These are phyloP conservation scores for Macrophya annulata DNA, from an alignment of 2,888 invertebrate species.

Conservation along the genomic window DNA sequence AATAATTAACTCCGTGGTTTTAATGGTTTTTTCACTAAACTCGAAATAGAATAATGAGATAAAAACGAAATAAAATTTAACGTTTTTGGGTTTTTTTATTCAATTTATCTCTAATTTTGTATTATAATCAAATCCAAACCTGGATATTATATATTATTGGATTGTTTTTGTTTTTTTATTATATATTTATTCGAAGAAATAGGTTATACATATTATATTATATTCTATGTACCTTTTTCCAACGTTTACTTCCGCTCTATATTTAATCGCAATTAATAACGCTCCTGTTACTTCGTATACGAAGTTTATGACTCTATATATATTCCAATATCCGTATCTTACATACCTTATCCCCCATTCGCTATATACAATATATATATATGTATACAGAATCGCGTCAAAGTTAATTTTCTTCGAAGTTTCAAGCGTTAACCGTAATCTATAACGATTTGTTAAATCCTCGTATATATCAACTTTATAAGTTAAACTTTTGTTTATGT, in stretches of 20 bases:
- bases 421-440: conserved; percentile 8
- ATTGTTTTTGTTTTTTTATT: neutral
- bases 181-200: neutral
- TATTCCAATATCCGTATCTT: neutral
- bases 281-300: neutral
- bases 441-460: conserved; percentile 29
- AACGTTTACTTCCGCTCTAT: neutral
- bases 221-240: neutral
- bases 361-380: too few species aligned
- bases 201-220: too few species aligned
- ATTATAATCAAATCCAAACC: neutral
- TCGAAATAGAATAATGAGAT: neutral
- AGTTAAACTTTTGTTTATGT: neutral
- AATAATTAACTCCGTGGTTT: neutral
- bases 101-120: neutral
- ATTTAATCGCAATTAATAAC: neutral
- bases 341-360: neutral
- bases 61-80: neutral
- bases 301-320: neutral
- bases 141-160: neutral
- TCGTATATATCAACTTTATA: too few species aligned
- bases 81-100: neutral
- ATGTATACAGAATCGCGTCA: neutral
- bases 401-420: conserved; percentile 22
- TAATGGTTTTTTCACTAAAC: too few species aligned